Base-by-base conservation (phyloP, 2,888 invertebrate species). In the Agonopterix arenella region DNA sequence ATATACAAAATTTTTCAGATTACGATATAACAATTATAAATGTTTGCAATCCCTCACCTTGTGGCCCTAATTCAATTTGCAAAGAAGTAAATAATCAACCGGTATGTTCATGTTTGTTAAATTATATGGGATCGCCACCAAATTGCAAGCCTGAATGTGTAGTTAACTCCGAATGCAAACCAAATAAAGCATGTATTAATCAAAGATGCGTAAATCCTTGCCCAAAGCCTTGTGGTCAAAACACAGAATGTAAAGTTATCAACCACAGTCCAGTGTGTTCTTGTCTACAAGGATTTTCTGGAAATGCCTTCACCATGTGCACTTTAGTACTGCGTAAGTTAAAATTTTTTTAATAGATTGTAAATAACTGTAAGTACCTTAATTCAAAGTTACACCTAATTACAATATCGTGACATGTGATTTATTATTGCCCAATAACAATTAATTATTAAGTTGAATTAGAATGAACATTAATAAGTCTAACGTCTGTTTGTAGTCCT, bases 231-330 rank as follows among this genome's bases (percentile, higher is more conserved):
- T 94, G 94, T 69, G 94, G 94, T 36, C 81, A 86, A 51, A 92
- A 92, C 66, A 91, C 94, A 11, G 86, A 91, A 51, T 95, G 95
- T 61, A 90, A 91, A 73, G 93, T 93, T 5, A 90, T 91, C 18
- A 93, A 93, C 68, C 95, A 95, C 66, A 92, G 92, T 58, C 93
- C 95, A 5, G 90, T 94, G 36, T 95, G 95, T 68, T 91, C 91
- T 47, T 95, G 95, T 69, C 86, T 90, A 44, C 73, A 83, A n/a
- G 92, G 92, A 47, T 93, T 90, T 72, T 90, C 92, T 44, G 94
- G 94, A 58, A 90, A 92, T 73, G 93, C 94, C 8, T 94, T 95
- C 67, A 92, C 92, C 1, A 88, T 90, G 55, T 93, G 93, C 62
- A 74, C 84, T 53, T 76, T 83, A 45, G 71, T 90, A 58, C 80